Evolutionary conservation across 2,113 vertebrate species (phyloP).

Genomic region (Prietella phreatophila): DNA sequence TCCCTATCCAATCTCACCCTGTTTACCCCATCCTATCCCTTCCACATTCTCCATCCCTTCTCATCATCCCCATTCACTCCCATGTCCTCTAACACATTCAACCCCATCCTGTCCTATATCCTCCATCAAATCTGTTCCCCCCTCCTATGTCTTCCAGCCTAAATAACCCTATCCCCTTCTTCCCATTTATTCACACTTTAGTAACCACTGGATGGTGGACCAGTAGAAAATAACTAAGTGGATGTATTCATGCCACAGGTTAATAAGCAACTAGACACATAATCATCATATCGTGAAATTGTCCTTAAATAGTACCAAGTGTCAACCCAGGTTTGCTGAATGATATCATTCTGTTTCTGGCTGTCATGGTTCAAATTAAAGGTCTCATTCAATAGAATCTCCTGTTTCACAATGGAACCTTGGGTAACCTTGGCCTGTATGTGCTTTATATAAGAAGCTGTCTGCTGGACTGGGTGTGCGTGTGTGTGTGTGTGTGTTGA

Average conservation of each 20-base stretch:
- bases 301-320: not conserved
- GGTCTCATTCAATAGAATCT: constrained; percentile 33
- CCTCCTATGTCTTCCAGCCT: not conserved
- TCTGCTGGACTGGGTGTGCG: constrained; percentile 12
- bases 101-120: not conserved
- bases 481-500: constrained; percentile 1
- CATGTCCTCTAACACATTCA: not conserved
- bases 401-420: constrained; percentile 30
- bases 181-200: not conserved
- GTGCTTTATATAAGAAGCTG: constrained; percentile 34
- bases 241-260: not conserved
- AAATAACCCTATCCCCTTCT: not conserved
- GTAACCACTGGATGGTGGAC: not conserved
- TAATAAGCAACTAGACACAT: not conserved
- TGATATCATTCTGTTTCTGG: constrained; percentile 18
- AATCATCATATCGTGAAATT: not conserved
- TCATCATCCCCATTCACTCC: not conserved
- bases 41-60: not conserved
- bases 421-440: constrained; percentile 33
- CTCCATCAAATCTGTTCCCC: not conserved
- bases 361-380: constrained; percentile 37
- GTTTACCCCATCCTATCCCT: not conserved
- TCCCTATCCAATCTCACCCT: not conserved
- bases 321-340: not conserved
- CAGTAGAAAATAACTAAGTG: not conserved